Base-by-base conservation (phyloP, 2,888 invertebrate genomes). In the Argyresthia albistria region DNA sequence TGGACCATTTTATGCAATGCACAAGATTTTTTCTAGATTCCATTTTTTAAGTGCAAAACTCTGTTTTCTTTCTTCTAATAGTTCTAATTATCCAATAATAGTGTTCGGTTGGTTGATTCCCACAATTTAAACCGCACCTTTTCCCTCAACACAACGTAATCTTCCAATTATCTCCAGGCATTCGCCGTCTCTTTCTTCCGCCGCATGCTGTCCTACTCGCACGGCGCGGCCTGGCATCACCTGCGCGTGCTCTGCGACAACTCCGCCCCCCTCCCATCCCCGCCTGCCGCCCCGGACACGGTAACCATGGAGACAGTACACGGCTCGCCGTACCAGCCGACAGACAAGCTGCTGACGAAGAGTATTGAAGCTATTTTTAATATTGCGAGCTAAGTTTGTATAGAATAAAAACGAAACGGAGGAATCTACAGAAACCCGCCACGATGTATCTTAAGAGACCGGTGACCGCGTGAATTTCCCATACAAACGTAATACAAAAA, bases 141-240 rank as follows among this genome's bases (percentile, higher is more conserved):
- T n/a, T 11, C 11, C n/a, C 4, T 39, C 39, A 11, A 39, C n/a
- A 39, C 39, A 39, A 39, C 6, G 3, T 6, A n/a, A 39, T 15
- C 16, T 45, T 4, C 14, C 45, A 45, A 14, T 15, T 16, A 2
- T 25, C 39, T 54, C 6, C 70, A 92, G 91, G 66, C 68, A 46
- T 73, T 80, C 25, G 90, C 90, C 3, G 69, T 91, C 12, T 65
- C 73, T 42, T 88, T 91, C 70, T 91, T 89, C 72, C 81, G 81
- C 65, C 69, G 67, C 6, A 70, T 91, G 50, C 64, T 86, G 4
- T 64, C 67, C 4, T 86, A 87, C 65, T 88, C 91, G 64, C 73
- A 75, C 63, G 76, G 80, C 16, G 69, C 71, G 2, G 63, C 70
- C 35, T 88, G 78, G 81, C 65, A 63, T 48, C 74, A 75, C 54